Base-by-base conservation (phyloP, 2,888 invertebrate genomes). In the Dynastes hyllus region DNA sequence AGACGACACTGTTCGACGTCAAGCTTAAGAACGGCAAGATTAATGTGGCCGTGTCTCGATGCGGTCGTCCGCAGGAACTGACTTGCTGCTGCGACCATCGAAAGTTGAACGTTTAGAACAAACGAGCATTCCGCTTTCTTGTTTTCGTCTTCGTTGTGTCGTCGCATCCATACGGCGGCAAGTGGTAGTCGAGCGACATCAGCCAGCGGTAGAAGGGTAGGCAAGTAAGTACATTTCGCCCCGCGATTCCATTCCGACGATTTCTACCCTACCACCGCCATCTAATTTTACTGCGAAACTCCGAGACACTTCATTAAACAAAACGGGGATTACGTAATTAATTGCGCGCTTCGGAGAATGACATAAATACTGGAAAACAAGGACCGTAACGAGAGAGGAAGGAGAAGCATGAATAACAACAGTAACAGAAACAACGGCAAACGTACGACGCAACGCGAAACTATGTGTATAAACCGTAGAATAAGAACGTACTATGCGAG, bases 281-380 rank as follows among this genome's bases (percentile, higher is more conserved):
- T 66, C 53, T 66, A 76, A 76, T 76, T 66, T 65, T 66, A 66
- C 53, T 76, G 65, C 32, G 75, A 63, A 75, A 75, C 76, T 76
- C 65, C 77, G 77, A 75, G 81, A 82, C 82, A 80, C 82, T 82
- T 83, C 81, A 83, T 83, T 82, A 83, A 83, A 82, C 78, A 78
- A 79, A 81, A 76, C 79, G 81, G 81, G 83, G 82, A 83, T 82
- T 83, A 81, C 73, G 82, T 83, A 83, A 83, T 83, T 83, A 83
- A 83, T 83, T 82, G 81, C 79, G 79, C 81, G 80, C 79, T 75
- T 77, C 65, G 77, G 80, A 79, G 80, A 81, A 83, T 82, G 81
- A 81, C 79, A 81, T 82, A 81, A 82, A 83, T 80, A 80, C 80
- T 73, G 53, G 51, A 73, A 50, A 78, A 69, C 69, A 29, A 69